These are phyloP conservation scores for Neodiprion virginianus DNA, from an alignment of 1,140 invertebrate genomes.

Conservation along the genomic window DNA sequence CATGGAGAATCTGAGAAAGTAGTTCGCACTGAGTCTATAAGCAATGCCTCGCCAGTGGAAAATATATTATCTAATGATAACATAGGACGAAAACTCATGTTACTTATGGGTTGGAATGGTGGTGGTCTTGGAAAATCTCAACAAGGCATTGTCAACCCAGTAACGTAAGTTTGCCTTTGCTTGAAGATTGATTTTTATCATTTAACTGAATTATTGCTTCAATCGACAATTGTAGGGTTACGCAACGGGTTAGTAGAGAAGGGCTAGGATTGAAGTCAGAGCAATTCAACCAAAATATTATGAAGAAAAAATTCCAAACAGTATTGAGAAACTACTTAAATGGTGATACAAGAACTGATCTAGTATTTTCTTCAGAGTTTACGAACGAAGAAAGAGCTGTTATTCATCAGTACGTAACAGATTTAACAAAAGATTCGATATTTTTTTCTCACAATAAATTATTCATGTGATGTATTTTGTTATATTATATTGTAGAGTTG, in stretches of 20 bases:
- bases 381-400: slow-evolving; percentile 72
- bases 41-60: slow-evolving; percentile 34
- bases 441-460: too few relatives aligned
- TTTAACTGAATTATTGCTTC: slow-evolving; percentile 2
- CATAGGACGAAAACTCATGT: slow-evolving; percentile 75
- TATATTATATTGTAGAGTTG: slow-evolving; percentile 36
- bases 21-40: slow-evolving; percentile 29
- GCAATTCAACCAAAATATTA: slow-evolving; percentile 47
- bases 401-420: slow-evolving; percentile 67
- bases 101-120: slow-evolving; percentile 83
- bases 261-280: slow-evolving; percentile 50
- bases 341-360: slow-evolving; percentile 63
- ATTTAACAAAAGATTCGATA: too few relatives aligned
- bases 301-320: slow-evolving; percentile 49
- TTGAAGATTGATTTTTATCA: neutral
- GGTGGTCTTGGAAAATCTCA: slow-evolving; percentile 75
- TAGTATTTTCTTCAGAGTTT: slow-evolving; percentile 75
- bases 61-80: slow-evolving; percentile 59
- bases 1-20: slow-evolving; percentile 32
- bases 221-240: slow-evolving; percentile 51
- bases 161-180: slow-evolving; percentile 56
- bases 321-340: slow-evolving; percentile 59
- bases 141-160: slow-evolving; percentile 73
- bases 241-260: slow-evolving; percentile 48
- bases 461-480: neutral